These are phyloP conservation scores for Sabatieria punctata DNA, from an alignment of 2,888 invertebrate species.

Conservation along the genomic window DNA sequence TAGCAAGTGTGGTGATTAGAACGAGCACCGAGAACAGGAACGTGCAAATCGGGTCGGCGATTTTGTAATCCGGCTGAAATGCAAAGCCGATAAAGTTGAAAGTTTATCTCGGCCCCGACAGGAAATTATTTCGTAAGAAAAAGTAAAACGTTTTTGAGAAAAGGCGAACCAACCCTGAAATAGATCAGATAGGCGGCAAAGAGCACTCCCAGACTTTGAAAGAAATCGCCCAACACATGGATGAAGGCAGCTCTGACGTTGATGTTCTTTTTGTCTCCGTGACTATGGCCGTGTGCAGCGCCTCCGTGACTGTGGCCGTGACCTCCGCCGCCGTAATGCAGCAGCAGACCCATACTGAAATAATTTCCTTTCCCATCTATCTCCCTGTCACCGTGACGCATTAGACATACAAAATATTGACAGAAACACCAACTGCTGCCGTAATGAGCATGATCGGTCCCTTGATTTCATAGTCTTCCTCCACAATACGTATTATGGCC, in stretches of 20 bases:
- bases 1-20: conserved; percentile 72
- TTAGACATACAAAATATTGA: conserved; percentile 82
- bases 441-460: conserved; percentile 68
- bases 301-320: conserved; percentile 17
- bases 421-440: conserved; percentile 71
- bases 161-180: no score
- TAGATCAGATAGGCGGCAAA: conserved; percentile 71
- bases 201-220: conserved; percentile 78
- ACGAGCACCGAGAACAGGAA: conserved; percentile 85
- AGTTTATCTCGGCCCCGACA: not conserved
- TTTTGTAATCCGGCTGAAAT: conserved; percentile 60
- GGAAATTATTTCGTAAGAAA: no score
- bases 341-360: conserved; percentile 72
- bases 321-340: conserved; percentile 47
- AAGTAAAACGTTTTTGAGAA: no score
- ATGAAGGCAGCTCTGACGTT: conserved; percentile 74
- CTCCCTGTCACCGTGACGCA: not conserved
- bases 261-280: conserved; percentile 8
- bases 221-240: conserved; percentile 81
- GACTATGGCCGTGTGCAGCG: not conserved
- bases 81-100: not conserved
- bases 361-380: conserved; percentile 8
- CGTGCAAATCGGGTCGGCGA: conserved; percentile 92
- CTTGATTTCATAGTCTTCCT: conserved; percentile 63
- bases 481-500: conserved; percentile 66